These are phyloP conservation scores for Maconellicoccus hirsutus DNA, from an alignment of 1,140 invertebrate genomes.

Conservation along the genomic window DNA sequence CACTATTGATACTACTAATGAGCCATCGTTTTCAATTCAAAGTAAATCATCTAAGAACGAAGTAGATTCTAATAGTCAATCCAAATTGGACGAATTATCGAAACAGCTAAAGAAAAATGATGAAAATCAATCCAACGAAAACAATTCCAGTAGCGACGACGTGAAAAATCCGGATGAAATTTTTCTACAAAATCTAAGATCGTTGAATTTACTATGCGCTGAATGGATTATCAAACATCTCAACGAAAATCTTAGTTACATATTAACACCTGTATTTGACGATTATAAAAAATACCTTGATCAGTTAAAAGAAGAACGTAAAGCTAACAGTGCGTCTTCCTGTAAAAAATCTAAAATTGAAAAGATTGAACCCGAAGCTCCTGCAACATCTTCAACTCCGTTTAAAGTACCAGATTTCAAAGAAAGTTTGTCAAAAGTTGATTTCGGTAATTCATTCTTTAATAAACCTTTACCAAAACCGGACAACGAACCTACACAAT, in stretches of 20 bases:
- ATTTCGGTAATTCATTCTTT: neutral
- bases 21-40: too few species aligned
- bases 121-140: neutral
- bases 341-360: neutral
- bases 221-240: constrained; percentile 14
- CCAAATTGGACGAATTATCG: too few species aligned
- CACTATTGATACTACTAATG: too few species aligned
- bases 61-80: too few species aligned
- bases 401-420: constrained; percentile 15
- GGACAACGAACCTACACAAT: neutral
- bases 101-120: neutral
- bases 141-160: neutral
- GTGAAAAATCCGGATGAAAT: neutral
- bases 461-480: neutral
- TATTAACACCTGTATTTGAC: neutral
- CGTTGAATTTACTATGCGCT: constrained; percentile 10
- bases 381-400: neutral
- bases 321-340: neutral
- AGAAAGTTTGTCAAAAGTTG: neutral
- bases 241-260: neutral
- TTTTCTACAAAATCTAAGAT: neutral
- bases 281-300: neutral
- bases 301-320: neutral
- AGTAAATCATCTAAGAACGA: too few species aligned
- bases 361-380: neutral